Evolutionary conservation across 2,113 vertebrate species (phyloP).

Genomic region (Bubo blakistoni): DNA sequence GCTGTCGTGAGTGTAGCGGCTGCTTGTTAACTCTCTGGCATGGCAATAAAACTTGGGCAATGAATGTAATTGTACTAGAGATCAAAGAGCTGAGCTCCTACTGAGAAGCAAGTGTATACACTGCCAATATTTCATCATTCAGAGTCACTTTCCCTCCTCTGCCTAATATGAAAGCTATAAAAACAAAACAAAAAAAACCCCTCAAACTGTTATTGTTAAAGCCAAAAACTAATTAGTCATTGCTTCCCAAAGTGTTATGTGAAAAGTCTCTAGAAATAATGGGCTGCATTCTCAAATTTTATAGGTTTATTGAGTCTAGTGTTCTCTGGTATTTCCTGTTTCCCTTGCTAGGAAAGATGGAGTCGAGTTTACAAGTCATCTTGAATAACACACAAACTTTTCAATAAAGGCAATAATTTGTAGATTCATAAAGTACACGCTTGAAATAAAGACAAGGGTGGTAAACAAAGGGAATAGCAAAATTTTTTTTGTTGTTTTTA

Average conservation of each 20-base stretch:
- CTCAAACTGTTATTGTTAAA: conserved; percentile 86
- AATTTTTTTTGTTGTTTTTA: background rate
- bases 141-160: conserved; percentile 73
- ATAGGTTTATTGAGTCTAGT: conserved; percentile 93
- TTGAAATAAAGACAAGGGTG: conserved; percentile 59
- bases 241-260: conserved; percentile 92
- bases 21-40: conserved; percentile 67
- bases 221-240: conserved; percentile 93
- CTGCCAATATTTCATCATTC: conserved; percentile 83
- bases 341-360: conserved; percentile 83
- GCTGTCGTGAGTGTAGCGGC: conserved; percentile 43
- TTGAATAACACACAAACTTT: conserved; percentile 85
- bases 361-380: conserved; percentile 90
- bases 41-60: conserved; percentile 67
- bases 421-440: conserved; percentile 72
- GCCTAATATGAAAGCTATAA: conserved; percentile 86
- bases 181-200: conserved; percentile 81
- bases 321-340: conserved; percentile 96
- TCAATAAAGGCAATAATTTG: conserved; percentile 82
- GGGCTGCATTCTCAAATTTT: conserved; percentile 88
- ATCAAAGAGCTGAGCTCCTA: conserved; percentile 77
- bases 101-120: conserved; percentile 72
- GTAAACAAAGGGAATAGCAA: conserved; percentile 61
- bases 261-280: conserved; percentile 90
- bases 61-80: conserved; percentile 71